phyloP scores from a whole-genome alignment of 2,888 invertebrate genomes.

The Drosophila emarginata region DNA sequence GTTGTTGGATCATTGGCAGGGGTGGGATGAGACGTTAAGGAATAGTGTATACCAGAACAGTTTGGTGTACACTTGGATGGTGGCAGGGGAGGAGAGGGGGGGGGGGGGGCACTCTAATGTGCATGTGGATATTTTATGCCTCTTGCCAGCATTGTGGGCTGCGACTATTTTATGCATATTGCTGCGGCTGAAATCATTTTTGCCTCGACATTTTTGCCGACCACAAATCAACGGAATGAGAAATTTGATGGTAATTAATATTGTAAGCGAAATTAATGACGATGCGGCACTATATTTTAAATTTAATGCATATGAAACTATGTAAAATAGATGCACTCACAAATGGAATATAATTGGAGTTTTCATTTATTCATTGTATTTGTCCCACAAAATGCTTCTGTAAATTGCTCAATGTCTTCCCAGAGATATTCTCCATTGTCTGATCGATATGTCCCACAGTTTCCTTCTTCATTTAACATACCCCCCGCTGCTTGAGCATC shows the following conservation, averaged over 20 bases:
- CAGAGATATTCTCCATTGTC: neutral
- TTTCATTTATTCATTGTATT: neutral
- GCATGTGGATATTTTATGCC: conserved; percentile 64
- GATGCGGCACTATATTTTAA: conserved; percentile 61
- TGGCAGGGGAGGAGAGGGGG: conserved; percentile 20
- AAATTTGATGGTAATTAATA: conserved; percentile 75
- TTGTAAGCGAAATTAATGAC: conserved; percentile 71
- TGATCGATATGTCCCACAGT: neutral
- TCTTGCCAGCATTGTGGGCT: conserved; percentile 52
- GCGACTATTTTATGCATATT: conserved; percentile 45
- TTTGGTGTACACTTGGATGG: no score
- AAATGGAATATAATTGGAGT: conserved; percentile 5
- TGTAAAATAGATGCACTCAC: neutral
- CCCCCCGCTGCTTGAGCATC: neutral
- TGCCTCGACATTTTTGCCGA: conserved; percentile 54
- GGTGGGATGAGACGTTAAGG: no score
- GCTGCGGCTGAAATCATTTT: conserved; percentile 63
- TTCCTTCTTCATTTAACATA: no score
- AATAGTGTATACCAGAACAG: no score
- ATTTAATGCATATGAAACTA: conserved; percentile 35
- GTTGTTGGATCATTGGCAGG: neutral
- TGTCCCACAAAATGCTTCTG: neutral
- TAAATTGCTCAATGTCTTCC: neutral
- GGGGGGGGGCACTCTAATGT: conserved; percentile 23
- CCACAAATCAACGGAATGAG: conserved; percentile 76